Evolutionary conservation across 92 coral and sea anemone genomes (phyloP), one percentile per base, ranked within the genome.

Genomic region (Isaurus tuberculatus): DNA sequence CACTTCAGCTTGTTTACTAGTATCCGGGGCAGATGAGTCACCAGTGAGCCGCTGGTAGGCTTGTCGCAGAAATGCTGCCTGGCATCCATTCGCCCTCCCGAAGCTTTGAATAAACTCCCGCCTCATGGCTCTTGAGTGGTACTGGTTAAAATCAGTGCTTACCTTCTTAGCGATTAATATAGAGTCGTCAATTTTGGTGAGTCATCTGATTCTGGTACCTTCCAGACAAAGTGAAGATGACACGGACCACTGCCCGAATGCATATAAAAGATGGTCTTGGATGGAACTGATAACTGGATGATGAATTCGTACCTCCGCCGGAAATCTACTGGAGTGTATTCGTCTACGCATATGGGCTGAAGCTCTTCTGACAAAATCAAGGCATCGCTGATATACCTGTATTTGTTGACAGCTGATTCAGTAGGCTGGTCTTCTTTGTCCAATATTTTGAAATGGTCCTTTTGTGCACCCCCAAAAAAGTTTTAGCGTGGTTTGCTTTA

Each of bases 1-100:
- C 5, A 75, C 83, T 25, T 85, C 88, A 32, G 83, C 83, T 30
- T 85, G 61, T 3, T 40, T 63, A 2, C 28, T 46, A 0, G 88
- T 74, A 20, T 17, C 33, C 3, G 88, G 31, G 53, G 88, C 88
- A 63, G 43, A 9, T 25, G 51, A 17, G 34, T 85, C 84, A 26
- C 88, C 88, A 65, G 88, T 85, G 27, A 85, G 31, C 77, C 83
- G 51, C 15, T 32, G 88, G 77, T 85, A 85, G 28, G 88, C 88
- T 26, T 25, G 67, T 63, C 83, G 83, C 15, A 84, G 88, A 27
- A 84, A 84, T 20, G 88, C 82, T 14, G 88, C 22, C 66, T 85
- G 51, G 16, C 83, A 85, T 16, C 77, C 66, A 46, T 75, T 85
- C 8, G 88, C 83, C 42, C 75, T 63, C 27, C 88, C 88, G 65